phyloP scores from a whole-genome alignment of 2,888 invertebrate species.

The Eupithecia insigniata region DNA sequence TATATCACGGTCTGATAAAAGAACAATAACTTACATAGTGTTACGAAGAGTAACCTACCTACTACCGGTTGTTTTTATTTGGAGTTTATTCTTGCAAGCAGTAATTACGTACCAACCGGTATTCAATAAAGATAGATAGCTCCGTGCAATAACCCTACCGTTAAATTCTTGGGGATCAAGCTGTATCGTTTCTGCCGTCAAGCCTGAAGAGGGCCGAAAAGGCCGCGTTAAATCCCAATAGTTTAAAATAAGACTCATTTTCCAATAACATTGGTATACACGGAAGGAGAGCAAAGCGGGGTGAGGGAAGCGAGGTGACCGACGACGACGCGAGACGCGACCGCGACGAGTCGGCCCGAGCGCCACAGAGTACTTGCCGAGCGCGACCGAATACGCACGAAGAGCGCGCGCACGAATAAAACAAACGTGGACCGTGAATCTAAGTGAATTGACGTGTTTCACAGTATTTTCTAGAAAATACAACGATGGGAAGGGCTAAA shows the following conservation, averaged over 20 bases:
- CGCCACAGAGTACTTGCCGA: too few relatives aligned
- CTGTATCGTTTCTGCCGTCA: too few relatives aligned
- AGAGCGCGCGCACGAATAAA: background rate
- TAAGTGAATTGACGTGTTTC: background rate
- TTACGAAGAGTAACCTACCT: background rate
- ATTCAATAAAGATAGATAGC: background rate
- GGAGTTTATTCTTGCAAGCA: background rate
- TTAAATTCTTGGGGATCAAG: too few relatives aligned
- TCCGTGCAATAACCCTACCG: background rate
- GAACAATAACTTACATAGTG: background rate
- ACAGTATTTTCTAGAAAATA: background rate
- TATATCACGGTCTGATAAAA: too few relatives aligned
- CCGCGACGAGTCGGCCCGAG: background rate
- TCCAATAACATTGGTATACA: too few relatives aligned
- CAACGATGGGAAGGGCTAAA: background rate
- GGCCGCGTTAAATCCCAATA: too few relatives aligned
- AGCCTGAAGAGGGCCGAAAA: too few relatives aligned
- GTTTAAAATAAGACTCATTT: too few relatives aligned
- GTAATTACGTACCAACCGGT: conserved; percentile 1
- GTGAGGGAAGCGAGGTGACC: background rate
- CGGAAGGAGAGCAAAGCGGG: background rate
- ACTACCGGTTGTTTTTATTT: background rate
- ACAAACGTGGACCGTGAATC: background rate
- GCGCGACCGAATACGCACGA: background rate
- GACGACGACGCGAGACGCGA: background rate